Conservation (phyloP, 1,140 invertebrate species). For the Drosophila ercepeae region DNA sequence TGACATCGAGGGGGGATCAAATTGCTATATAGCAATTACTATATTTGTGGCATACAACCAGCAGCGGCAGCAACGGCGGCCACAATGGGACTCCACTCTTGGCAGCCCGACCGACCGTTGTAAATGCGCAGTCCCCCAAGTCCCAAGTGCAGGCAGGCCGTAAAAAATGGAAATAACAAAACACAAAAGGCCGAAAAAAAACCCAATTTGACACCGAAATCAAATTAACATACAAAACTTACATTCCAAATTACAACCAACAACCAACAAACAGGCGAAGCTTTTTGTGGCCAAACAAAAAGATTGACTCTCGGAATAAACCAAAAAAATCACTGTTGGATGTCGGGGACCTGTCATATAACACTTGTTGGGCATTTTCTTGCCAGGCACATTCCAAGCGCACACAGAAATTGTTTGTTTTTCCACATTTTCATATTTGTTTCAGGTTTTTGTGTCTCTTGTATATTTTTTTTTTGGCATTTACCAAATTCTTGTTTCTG, state of each 20-base stretch:
- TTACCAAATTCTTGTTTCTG: constrained; percentile 39
- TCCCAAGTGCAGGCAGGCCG: constrained; percentile 65
- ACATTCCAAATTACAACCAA: constrained; percentile 54
- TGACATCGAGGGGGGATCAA: constrained; percentile 38
- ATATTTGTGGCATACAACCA: neutral
- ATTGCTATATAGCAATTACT: constrained; percentile 45
- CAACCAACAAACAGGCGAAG: constrained; percentile 27
- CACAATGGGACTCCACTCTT: constrained; percentile 22
- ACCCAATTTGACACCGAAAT: constrained; percentile 75
- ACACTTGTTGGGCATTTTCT: constrained; percentile 46
- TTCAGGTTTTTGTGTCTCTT: neutral
- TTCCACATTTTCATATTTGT: constrained; percentile 10
- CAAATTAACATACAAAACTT: constrained; percentile 78
- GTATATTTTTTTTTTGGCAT: constrained; percentile 24
- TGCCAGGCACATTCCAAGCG: constrained; percentile 9
- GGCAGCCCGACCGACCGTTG: no score
- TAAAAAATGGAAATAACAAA: constrained; percentile 55
- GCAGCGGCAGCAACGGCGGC: constrained; percentile 17
- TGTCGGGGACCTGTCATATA: constrained; percentile 69
- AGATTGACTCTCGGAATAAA: constrained; percentile 20
- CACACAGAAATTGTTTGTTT: constrained; percentile 22
- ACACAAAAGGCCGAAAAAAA: constrained; percentile 25
- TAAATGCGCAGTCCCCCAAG: constrained; percentile 53
- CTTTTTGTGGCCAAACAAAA: constrained; percentile 17
- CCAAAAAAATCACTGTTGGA: constrained; percentile 61